Evolutionary conservation across 2,797 vertebrate species (phyloP).

Genomic region (Periophthalmus magnuspinnatus): DNA sequence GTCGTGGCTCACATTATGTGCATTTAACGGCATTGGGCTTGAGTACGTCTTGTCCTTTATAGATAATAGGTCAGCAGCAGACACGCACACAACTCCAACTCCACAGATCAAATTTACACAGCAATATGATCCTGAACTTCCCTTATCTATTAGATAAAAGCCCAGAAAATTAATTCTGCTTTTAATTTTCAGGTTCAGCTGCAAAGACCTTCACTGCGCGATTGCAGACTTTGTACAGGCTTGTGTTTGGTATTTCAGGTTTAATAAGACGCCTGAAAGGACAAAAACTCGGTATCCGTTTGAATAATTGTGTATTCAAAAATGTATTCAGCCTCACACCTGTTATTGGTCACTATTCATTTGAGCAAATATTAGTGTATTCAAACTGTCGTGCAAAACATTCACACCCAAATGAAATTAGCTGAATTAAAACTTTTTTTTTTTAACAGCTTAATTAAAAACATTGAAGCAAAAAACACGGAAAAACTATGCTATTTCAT

Average conservation of each 20-base stretch:
- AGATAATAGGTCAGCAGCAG: constrained; percentile 24
- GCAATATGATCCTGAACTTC: constrained; percentile 27
- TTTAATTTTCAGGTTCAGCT: constrained; percentile 12
- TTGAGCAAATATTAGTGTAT: neutral
- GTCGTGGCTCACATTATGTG: neutral
- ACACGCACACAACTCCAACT: constrained; percentile 36
- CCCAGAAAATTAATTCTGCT: constrained; percentile 16
- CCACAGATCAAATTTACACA: constrained; percentile 10
- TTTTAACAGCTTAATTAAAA: too few species aligned
- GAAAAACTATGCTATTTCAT: too few species aligned
- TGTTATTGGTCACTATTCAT: neutral
- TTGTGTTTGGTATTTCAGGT: constrained; percentile 9
- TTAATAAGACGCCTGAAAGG: constrained; percentile 9
- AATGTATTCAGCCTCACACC: neutral
- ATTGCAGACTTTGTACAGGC: constrained; percentile 6
- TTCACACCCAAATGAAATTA: neutral
- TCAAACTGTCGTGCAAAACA: neutral
- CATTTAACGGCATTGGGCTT: neutral
- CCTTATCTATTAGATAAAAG: constrained; percentile 21
- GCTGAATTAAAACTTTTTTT: too few species aligned
- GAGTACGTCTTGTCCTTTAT: neutral
- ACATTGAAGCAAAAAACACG: too few species aligned
- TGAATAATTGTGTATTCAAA: constrained; percentile 3
- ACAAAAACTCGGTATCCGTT: constrained; percentile 12
- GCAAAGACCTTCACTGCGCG: constrained; percentile 4